Evolutionary conservation across 1,140 invertebrate genomes (phyloP), one percentile per base, ranked within the genome.

Genomic region (Andrena cerasifolii): DNA sequence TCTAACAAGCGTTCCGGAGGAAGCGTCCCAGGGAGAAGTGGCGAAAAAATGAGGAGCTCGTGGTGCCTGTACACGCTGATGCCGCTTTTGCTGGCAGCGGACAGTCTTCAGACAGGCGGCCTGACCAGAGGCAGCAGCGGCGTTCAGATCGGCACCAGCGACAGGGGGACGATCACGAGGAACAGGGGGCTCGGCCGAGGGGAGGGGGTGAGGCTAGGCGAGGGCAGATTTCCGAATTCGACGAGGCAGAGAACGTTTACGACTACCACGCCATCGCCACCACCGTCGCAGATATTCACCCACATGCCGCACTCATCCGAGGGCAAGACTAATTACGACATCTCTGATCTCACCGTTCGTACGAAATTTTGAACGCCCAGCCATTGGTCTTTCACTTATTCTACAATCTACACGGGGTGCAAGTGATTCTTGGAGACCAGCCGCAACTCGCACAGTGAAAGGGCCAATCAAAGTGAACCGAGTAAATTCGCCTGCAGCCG

Each of bases 121-220:
- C 80, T 88, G 3, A 88, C 89, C 26, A 87, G 91, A 21, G 86
- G 85, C 6, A 88, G 87, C 68, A 92, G 91, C 63, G 84, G 86
- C 31, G 90, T 93, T 18, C 92, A 91, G 31, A 91, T 93, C 65
- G 91, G 92, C 14, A 83, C 83, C 10, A 87, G 67, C 62, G 89
- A 90, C 0, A 87, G 90, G 0, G 80, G 85, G 8, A 61, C 86
- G 0, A 63, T 80, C 12, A 66, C 79, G 2, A 85, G 85, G 31
- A 84, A 86, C 7, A 54, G 73, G 3, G 75, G 84, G 1, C 68
- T 78, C 3, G 87, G 86, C 0, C 80, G 90, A 43, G 87, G 91
- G 12, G 89, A 89, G 8, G 89, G 86, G 0, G 90, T 92, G 36
- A 86, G 80, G 5, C 85, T 92, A 16, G 91, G 92, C 51, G 91